These are phyloP conservation scores for Apodemus sylvaticus DNA, from an alignment of 2,113 vertebrate genomes.

Conservation along the genomic window DNA sequence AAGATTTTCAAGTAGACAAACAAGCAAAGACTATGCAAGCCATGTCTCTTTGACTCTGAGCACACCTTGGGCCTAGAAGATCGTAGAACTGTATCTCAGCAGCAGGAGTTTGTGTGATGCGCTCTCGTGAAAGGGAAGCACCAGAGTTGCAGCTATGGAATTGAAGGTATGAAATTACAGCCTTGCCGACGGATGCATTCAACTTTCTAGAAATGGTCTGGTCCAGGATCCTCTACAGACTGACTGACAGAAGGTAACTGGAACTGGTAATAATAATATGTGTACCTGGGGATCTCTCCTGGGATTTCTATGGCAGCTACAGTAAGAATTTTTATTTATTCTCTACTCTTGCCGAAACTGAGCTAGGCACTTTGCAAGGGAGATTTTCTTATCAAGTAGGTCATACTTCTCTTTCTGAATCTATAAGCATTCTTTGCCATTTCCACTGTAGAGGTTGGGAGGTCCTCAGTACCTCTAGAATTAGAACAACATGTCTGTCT, in stretches of 20 bases:
- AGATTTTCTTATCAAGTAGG: neutral
- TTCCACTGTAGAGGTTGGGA: neutral
- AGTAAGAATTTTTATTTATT: conserved; percentile 54
- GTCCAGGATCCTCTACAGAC: conserved; percentile 78
- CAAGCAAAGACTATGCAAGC: neutral
- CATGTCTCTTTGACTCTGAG: neutral
- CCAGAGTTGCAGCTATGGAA: conserved; percentile 75
- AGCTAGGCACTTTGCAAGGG: conserved; percentile 26
- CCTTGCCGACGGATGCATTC: conserved; percentile 77
- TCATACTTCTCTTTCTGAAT: conserved; percentile 38
- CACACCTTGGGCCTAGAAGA: conserved; percentile 34
- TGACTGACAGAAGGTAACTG: conserved; percentile 77
- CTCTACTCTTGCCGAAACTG: neutral
- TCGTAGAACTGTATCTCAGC: conserved; percentile 69
- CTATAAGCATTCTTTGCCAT: neutral
- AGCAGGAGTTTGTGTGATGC: conserved; percentile 78
- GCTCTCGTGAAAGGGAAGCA: conserved; percentile 80
- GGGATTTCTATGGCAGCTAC: conserved; percentile 55
- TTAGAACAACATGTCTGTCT: neutral
- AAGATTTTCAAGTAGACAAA: conserved; percentile 49
- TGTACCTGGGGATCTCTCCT: neutral
- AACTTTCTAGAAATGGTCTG: conserved; percentile 78
- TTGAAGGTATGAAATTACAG: conserved; percentile 87
- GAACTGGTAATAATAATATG: conserved; percentile 72
- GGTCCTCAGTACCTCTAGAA: neutral